Percentiles rank a stretch among this genome's conserved stretches.
These are phyloP conservation scores for Ciconia nigra DNA, from an alignment of 2,797 vertebrate species.

Conservation along the genomic window DNA sequence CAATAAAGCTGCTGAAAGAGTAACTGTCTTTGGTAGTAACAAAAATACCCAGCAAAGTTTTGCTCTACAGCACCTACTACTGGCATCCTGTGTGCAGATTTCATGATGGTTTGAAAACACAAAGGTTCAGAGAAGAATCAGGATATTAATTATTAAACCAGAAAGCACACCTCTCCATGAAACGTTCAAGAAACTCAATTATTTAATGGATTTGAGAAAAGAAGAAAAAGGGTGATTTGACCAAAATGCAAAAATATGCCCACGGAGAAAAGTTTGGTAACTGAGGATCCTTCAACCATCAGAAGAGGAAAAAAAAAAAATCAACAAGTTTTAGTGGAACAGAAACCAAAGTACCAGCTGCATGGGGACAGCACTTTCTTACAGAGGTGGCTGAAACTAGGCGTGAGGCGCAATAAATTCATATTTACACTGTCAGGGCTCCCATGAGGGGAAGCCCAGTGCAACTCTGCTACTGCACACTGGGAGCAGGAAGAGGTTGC, in stretches of 20 bases:
- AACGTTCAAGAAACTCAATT: background rate
- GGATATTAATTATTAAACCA: background rate
- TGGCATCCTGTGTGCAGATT: background rate
- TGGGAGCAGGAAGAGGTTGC: background rate
- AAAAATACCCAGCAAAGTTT: background rate
- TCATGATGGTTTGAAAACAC: background rate
- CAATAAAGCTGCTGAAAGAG: background rate
- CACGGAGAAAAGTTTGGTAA: background rate
- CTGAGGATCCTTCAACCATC: background rate
- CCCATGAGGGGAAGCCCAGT: background rate
- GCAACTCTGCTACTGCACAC: no score
- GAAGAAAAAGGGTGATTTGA: background rate
- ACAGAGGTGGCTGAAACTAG: background rate
- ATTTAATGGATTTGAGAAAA: background rate
- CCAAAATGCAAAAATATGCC: fast-evolving
- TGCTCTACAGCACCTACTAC: background rate
- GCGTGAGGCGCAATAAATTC: background rate
- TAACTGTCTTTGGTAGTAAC: background rate
- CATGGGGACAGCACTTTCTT: background rate
- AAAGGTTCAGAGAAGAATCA: background rate
- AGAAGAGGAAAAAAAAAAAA: background rate
- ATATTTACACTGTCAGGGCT: background rate
- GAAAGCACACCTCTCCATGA: background rate
- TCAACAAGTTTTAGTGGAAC: background rate
- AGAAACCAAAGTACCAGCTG: background rate